Evolutionary conservation across 2,888 invertebrate species (phyloP).

Genomic region (Epirrhoe alternata): DNA sequence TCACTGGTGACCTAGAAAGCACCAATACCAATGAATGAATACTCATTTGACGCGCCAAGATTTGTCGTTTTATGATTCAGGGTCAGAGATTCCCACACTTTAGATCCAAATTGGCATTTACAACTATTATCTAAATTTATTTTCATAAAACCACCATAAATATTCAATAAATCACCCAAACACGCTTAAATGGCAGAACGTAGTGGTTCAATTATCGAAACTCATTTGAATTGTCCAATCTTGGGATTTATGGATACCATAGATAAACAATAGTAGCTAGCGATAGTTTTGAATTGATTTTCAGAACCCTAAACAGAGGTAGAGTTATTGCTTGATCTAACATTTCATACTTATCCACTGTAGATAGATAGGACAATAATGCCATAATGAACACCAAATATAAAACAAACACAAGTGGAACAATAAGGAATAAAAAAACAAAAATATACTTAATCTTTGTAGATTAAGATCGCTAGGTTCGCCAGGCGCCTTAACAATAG

Average conservation of each 20-base stretch:
- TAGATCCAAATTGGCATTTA: slow-evolving; percentile 20
- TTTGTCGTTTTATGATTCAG: slow-evolving; percentile 4
- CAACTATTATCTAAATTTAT: slow-evolving; percentile 38
- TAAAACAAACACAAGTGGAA: too few species aligned
- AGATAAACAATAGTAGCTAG: slow-evolving; percentile 55
- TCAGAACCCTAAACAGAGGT: slow-evolving; percentile 53
- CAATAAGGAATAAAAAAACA: too few species aligned
- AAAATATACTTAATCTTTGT: too few species aligned
- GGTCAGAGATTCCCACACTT: slow-evolving; percentile 23
- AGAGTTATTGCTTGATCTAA: slow-evolving; percentile 55
- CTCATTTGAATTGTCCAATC: slow-evolving; percentile 57
- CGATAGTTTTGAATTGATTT: slow-evolving; percentile 65
- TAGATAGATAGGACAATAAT: background rate
- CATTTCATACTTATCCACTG: background rate
- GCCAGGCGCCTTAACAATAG: too few species aligned
- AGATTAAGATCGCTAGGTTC: too few species aligned
- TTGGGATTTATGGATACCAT: slow-evolving; percentile 23
- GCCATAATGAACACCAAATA: too few species aligned
- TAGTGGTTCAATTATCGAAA: slow-evolving; percentile 60
- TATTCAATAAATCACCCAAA: slow-evolving; percentile 41
- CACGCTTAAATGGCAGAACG: slow-evolving; percentile 51
- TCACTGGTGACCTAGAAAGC: background rate
- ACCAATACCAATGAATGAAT: background rate
- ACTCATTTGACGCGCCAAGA: slow-evolving; percentile 7
- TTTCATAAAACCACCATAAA: slow-evolving; percentile 55